Evolutionary conservation across 2,888 invertebrate species (phyloP), one percentile per base, ranked within the genome.

Genomic region (Amiota mariae): DNA sequence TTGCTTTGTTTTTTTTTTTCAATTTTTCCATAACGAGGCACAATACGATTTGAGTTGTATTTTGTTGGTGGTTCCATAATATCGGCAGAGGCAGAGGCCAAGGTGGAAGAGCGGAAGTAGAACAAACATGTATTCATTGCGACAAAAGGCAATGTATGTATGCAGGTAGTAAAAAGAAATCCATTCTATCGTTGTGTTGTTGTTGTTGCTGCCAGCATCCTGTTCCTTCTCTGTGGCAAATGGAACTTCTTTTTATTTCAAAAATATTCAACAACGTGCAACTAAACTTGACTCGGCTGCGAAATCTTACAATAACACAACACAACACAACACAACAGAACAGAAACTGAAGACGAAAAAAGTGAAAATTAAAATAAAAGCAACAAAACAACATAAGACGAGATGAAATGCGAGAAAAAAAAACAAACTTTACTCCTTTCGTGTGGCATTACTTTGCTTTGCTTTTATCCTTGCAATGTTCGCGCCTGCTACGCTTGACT

Each of bases 311-410:
- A 68, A 63, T 12, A 63, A 24, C 24, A 24, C 12, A 12, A 54
- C 12, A 20, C 13, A n/a, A n/a, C n/a, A n/a, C n/a, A n/a, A n/a
- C 15, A 51, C 12, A 51, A 67, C 2, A 51, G n/a, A 68, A 20
- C 3, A 8, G n/a, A 59, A 18, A 59, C n/a, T 59, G 15, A 18
- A 18, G 63, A 10, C 8, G 74, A 73, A 77, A 78, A 75, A 78
- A 72, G 75, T 72, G 73, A 80, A 79, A 83, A 83, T 80, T 79
- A 77, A 85, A 82, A 80, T 76, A 75, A 77, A 79, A 71, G 79
- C 75, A 72, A 78, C 74, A 76, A 73, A 77, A 2, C 36, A 36
- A 6, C 36, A 36, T 0, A 36, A 36, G 36, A 36, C 36, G 36
- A 36, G 8, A 36, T 36, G 36, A 36, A 36, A 36, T 36, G 36